Percentiles rank a stretch among this genome's conserved stretches.
phyloP scores from a whole-genome alignment of 1,140 invertebrate genomes.

The Drosophila nannoptera region DNA sequence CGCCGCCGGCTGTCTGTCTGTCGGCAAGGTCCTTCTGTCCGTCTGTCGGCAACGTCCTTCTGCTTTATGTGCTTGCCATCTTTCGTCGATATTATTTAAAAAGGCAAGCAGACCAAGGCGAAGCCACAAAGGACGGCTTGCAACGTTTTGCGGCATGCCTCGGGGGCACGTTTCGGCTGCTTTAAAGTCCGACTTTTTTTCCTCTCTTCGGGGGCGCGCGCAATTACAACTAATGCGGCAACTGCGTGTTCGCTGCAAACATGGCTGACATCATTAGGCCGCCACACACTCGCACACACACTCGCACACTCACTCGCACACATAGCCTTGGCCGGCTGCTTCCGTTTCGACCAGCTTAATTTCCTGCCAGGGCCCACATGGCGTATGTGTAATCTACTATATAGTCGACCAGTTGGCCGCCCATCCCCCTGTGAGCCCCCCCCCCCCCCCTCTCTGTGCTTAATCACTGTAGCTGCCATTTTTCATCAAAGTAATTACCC shows the following conservation, averaged over 20 bases:
- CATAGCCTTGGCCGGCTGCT: slow-evolving; percentile 43
- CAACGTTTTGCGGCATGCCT: slow-evolving; percentile 13
- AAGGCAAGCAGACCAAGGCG: slow-evolving; percentile 1
- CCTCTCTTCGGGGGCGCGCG: slow-evolving; percentile 35
- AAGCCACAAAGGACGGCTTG: slow-evolving; percentile 48
- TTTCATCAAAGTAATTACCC: slow-evolving; percentile 76
- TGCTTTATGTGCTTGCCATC: slow-evolving; percentile 17
- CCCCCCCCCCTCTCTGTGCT: slow-evolving; percentile 26
- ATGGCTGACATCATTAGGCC: slow-evolving; percentile 71
- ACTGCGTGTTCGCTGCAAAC: slow-evolving; percentile 63
- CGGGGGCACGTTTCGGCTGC: slow-evolving; percentile 4
- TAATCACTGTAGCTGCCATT: slow-evolving; percentile 76
- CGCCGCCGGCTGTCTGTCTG: not conserved
- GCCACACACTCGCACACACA: slow-evolving; percentile 13
- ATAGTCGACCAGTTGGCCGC: slow-evolving; percentile 48
- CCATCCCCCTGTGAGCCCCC: slow-evolving; percentile 8
- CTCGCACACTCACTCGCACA: slow-evolving; percentile 6
- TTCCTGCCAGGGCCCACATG: slow-evolving; percentile 70
- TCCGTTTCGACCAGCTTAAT: slow-evolving; percentile 73
- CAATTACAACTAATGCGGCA: slow-evolving; percentile 74
- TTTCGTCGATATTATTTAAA: slow-evolving; percentile 70
- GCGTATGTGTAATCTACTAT: slow-evolving; percentile 75
- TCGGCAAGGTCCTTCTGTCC: slow-evolving; percentile 45
- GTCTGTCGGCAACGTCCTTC: slow-evolving; percentile 40
- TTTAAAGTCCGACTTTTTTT: slow-evolving; percentile 26